A percentile compares a stretch with the other conserved stretches of the same genome.
Conservation (phyloP, 1,140 invertebrate species). For the Brachionus rotundiformis region DNA sequence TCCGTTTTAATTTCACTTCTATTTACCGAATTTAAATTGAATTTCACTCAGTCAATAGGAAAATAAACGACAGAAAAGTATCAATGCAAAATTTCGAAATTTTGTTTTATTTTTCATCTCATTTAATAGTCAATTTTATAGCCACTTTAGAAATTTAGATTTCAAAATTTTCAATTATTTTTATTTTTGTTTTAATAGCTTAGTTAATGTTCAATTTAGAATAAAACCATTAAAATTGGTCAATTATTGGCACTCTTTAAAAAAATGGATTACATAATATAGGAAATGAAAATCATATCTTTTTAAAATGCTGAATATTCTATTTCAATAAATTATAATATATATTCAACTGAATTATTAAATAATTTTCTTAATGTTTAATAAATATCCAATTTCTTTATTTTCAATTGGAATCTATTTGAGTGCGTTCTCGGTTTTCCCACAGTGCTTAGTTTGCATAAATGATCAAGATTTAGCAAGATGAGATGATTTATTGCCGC, state of each 20-base stretch:
- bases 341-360: background rate
- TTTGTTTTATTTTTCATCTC: background rate
- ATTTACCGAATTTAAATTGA: constrained; percentile 2
- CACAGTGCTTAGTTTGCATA: background rate
- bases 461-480: background rate
- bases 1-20: background rate
- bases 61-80: background rate
- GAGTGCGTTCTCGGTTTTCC: background rate
- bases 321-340: background rate
- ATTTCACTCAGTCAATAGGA: background rate
- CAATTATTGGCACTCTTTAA: background rate
- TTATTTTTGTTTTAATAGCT: too few species aligned
- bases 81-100: background rate
- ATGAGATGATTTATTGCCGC: background rate
- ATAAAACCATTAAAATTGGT: background rate
- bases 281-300: background rate
- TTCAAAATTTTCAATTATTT: background rate
- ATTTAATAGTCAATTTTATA: background rate
- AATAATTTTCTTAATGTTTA: background rate
- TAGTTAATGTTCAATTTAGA: too few species aligned
- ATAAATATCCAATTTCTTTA: background rate
- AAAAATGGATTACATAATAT: background rate
- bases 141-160: background rate
- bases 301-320: background rate
- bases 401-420: background rate